phyloP scores from a whole-genome alignment of 2,113 vertebrate species.

The Eulemur rufifrons region DNA sequence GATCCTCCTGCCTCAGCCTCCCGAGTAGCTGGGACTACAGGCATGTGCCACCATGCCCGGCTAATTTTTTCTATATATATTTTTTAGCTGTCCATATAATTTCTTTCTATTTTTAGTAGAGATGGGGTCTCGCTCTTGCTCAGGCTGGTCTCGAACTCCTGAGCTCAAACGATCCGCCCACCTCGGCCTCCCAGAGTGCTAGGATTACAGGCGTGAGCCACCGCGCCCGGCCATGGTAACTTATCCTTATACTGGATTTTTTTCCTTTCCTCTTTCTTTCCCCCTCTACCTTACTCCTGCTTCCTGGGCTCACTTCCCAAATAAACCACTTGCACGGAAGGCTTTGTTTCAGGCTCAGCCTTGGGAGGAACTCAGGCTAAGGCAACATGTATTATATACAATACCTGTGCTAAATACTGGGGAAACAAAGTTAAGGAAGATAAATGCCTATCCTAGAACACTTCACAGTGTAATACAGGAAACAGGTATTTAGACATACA shows the following conservation, averaged over 20 bases:
- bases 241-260: neutral
- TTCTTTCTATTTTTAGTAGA: too few species aligned
- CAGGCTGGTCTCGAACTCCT: too few species aligned
- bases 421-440: neutral
- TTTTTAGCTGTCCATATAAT: too few species aligned
- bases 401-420: neutral
- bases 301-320: neutral
- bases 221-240: too few species aligned
- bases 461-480: neutral
- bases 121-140: too few species aligned
- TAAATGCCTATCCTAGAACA: neutral
- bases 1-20: too few species aligned
- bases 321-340: neutral
- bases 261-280: neutral
- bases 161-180: too few species aligned
- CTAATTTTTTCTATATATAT: too few species aligned
- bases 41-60: too few species aligned
- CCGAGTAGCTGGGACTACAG: too few species aligned
- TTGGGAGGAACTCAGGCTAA: neutral
- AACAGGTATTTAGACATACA: neutral
- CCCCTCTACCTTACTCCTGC: neutral
- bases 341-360: neutral
- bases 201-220: too few species aligned
- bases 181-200: too few species aligned
- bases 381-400: neutral